phyloP scores from a whole-genome alignment of 2,888 invertebrate genomes.

The Aproaerema taeniolella region DNA sequence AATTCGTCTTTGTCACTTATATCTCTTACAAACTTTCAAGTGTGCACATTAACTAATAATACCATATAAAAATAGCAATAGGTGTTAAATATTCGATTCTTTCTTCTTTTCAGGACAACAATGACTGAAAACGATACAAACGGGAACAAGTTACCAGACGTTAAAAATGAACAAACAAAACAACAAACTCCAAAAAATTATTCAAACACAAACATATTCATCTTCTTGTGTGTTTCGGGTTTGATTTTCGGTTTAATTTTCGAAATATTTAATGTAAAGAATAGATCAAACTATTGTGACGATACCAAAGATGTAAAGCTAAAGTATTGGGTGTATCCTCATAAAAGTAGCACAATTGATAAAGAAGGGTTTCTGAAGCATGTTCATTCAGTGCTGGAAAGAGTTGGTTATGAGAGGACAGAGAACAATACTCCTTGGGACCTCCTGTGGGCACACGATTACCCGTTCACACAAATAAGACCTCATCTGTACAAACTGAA shows the following conservation, averaged over 20 bases:
- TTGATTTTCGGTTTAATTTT: conserved; percentile 48
- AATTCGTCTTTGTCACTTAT: too few species aligned
- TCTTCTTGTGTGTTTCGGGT: conserved; percentile 51
- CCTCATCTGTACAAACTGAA: conserved; percentile 76
- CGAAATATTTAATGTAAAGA: conserved; percentile 45
- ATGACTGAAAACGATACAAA: conserved; percentile 13
- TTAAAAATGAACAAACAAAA: conserved; percentile 7
- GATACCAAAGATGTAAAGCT: conserved; percentile 22
- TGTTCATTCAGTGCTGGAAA: conserved; percentile 86
- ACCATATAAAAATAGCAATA: too few species aligned
- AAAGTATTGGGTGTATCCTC: conserved; percentile 79
- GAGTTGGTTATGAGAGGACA: conserved; percentile 83
- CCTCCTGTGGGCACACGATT: conserved; percentile 96
- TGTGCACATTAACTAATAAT: too few species aligned
- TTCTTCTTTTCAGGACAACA: too few species aligned
- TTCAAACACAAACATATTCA: conserved; percentile 33
- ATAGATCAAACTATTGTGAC: too few species aligned
- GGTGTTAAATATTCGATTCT: too few species aligned
- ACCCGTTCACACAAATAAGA: conserved; percentile 84
- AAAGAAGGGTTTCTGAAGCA: conserved; percentile 85
- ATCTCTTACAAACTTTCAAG: too few species aligned
- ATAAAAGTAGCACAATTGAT: conserved; percentile 70
- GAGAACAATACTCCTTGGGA: conserved; percentile 83
- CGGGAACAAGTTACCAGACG: conserved; percentile 15
- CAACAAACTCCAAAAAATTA: conserved; percentile 6